Evolutionary conservation across 2,888 invertebrate species (phyloP).

Genomic region (Pomacea canaliculata): DNA sequence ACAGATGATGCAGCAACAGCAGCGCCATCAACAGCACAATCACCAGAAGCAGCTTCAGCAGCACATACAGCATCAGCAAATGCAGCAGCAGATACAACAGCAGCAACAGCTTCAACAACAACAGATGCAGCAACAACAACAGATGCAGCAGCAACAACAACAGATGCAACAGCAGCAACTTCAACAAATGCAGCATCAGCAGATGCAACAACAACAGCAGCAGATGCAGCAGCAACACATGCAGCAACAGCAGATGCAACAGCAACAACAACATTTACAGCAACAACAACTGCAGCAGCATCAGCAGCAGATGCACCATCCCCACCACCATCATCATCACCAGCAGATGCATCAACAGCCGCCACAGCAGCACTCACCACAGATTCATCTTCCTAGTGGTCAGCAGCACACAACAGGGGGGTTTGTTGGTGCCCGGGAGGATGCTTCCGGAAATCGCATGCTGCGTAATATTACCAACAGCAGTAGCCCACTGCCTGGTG

Average conservation of each 20-base stretch:
- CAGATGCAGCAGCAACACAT: constrained; percentile 1
- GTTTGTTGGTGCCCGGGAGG: constrained; percentile 2
- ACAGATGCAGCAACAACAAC: constrained; percentile 6
- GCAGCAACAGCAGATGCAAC: not conserved
- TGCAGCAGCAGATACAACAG: constrained; percentile 14
- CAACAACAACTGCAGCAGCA: constrained; percentile 8
- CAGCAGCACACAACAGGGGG: not conserved
- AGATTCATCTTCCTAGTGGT: constrained; percentile 12
- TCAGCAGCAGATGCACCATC: not conserved
- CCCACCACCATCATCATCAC: constrained; percentile 12
- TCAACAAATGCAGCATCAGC: not conserved
- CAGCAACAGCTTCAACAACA: constrained; percentile 12
- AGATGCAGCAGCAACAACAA: constrained; percentile 13
- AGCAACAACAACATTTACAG: not conserved
- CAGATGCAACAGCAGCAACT: constrained; percentile 11
- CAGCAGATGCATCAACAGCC: constrained; percentile 13
- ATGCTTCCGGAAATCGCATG: constrained; percentile 2
- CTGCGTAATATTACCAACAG: constrained; percentile 74
- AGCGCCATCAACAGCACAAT: constrained; percentile 4
- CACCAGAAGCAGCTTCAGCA: constrained; percentile 18
- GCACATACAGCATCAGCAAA: constrained; percentile 8
- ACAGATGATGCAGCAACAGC: constrained; percentile 4
- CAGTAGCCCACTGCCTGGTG: constrained; percentile 27
- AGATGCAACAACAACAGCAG: constrained; percentile 1
- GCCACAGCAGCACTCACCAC: constrained; percentile 22